Percentiles rank a stretch among this genome's conserved stretches.
Evolutionary conservation across 2,888 invertebrate genomes (phyloP).

Genomic region (Strigamia maritima): DNA sequence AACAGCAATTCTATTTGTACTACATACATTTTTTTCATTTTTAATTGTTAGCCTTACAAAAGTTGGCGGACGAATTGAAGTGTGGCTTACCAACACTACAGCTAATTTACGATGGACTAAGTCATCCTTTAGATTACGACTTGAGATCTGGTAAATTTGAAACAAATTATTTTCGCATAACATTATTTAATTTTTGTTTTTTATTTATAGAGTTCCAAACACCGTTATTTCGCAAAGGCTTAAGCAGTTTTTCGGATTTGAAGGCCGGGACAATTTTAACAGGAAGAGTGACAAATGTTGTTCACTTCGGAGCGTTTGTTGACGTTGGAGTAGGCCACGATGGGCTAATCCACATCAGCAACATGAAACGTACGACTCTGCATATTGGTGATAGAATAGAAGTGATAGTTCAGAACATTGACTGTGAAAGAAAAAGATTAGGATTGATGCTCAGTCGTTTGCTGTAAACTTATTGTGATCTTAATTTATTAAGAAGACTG

Average conservation of each 20-base stretch:
- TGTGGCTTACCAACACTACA: slow-evolving; percentile 64
- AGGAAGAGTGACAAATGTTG: slow-evolving; percentile 79
- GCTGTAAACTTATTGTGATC: no score
- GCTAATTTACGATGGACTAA: slow-evolving; percentile 70
- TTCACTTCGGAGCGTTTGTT: slow-evolving; percentile 87
- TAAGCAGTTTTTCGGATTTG: slow-evolving; percentile 65
- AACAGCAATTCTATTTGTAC: no score
- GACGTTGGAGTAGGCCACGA: slow-evolving; percentile 59
- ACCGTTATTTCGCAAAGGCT: slow-evolving; percentile 71
- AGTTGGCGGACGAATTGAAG: slow-evolving; percentile 58
- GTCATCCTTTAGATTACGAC: slow-evolving; percentile 68
- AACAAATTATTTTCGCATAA: slow-evolving; percentile 39
- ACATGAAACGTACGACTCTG: background rate
- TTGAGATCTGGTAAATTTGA: slow-evolving; percentile 58
- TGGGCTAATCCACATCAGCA: slow-evolving; percentile 50
- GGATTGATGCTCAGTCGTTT: background rate
- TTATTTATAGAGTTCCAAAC: slow-evolving; percentile 56
- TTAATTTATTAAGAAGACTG: no score
- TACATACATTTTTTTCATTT: no score
- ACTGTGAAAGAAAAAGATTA: background rate
- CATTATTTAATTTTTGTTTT: slow-evolving; percentile 27
- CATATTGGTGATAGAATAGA: slow-evolving; percentile 36
- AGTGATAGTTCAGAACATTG: slow-evolving; percentile 21
- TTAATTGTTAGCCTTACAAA: slow-evolving; percentile 50
- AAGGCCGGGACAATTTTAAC: slow-evolving; percentile 48